These are phyloP conservation scores for Tragelaphus eurycerus DNA, from an alignment of 2,797 vertebrate species.

Conservation along the genomic window DNA sequence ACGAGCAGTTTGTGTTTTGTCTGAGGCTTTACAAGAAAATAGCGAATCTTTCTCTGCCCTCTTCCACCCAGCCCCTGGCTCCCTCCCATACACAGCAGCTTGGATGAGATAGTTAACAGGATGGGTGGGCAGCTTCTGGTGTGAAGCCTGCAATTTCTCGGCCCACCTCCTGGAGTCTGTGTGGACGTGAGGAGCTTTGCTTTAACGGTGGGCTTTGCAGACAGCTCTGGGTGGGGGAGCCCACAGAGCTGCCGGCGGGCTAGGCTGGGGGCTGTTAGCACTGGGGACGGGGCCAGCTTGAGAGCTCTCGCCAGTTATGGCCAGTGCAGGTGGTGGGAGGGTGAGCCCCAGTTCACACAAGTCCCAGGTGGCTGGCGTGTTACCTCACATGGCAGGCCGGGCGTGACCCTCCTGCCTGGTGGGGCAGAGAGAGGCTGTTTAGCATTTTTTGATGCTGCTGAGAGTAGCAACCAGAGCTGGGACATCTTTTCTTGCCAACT, in stretches of 20 bases:
- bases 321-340: not conserved
- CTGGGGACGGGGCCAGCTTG: not conserved
- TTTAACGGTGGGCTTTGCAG: not conserved
- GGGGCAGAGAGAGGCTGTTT: not conserved
- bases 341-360: not conserved
- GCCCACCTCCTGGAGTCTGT: not conserved
- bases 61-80: not conserved
- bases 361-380: not conserved
- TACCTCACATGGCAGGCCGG: not conserved
- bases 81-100: not conserved
- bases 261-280: not conserved
- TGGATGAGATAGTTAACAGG: not conserved
- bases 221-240: not conserved
- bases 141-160: not conserved
- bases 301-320: slow-evolving; percentile 1
- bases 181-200: not conserved
- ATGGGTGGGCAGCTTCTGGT: not conserved
- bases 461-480: not conserved
- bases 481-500: slow-evolving; percentile 40
- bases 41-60: not conserved
- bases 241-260: not conserved
- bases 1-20: not conserved
- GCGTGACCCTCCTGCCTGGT: not conserved
- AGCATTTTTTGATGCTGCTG: not conserved
- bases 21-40: not conserved